Base-by-base conservation (phyloP, 2,888 invertebrate genomes). In the Chrysolina haemoptera region DNA sequence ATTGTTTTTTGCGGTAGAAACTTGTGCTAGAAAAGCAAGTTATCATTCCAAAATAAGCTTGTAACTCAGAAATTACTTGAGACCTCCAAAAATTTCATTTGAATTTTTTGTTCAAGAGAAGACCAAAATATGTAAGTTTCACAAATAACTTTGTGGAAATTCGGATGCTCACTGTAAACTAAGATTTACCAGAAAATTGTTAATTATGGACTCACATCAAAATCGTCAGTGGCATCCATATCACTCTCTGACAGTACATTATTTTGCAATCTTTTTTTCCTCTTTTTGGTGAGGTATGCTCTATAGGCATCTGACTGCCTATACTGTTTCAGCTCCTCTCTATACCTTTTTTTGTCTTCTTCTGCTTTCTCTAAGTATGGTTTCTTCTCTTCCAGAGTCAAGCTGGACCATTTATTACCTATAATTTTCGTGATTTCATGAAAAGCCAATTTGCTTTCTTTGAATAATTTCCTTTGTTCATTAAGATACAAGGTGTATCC, bases 401-500 rank as follows among this genome's bases (percentile, higher is more conserved):
- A 86, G 79, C 87, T 88, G 8, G 90, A 90, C 91, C 91, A 91
- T 80, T 89, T 90, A 78, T 90, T 90, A 2, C 91, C 91, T 65
- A 84, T 84, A 70, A 91, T 86, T 84, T 90, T 90, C 0, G 91
- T 91, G 46, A 91, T 89, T 84, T 91, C 90, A 77, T 90, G 88
- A 85, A 91, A 91, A n/a, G 88, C 88, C 69, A 91, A 81, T 11
- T 79, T 81, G 70, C 85, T 88, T 72, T 90, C 89, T 80, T 90
- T 91, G 76, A 90, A 90, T 70, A 89, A 86, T 81, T 90, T 89
- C 68, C 91, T 84, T 80, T 90, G 88, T 79, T 90, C 90, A 78
- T 90, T 90, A 14, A 90, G 86, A 85, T 89, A 91, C 50, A 90
- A 82, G 77, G 90, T 90, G 83, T 91, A 91, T 81, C 91, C 91